Conservation (phyloP, 2,797 vertebrate genomes). For the Spinibarbus caldwelli region DNA sequence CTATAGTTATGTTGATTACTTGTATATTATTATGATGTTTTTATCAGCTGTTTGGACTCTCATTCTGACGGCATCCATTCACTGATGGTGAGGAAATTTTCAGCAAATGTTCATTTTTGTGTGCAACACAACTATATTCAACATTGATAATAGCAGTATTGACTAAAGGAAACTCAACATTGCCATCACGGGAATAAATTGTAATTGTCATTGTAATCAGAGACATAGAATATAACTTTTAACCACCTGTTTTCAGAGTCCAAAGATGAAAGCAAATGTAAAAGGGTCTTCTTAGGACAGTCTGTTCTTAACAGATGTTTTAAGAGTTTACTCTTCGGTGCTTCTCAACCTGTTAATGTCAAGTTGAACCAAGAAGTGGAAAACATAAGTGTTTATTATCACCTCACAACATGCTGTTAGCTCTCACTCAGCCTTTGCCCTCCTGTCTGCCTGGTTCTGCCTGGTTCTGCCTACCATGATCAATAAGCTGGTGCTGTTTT, state of each 20-base stretch:
- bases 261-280: background rate
- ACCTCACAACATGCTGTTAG: background rate
- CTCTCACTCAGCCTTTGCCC: background rate
- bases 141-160: background rate
- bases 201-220: background rate
- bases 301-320: constrained; percentile 8
- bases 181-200: background rate
- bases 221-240: background rate
- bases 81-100: background rate
- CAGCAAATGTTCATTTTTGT: background rate
- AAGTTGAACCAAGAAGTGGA: constrained; percentile 21
- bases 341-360: background rate
- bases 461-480: background rate
- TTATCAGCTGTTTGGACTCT: background rate
- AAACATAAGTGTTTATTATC: constrained; percentile 40
- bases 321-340: background rate
- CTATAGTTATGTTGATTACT: background rate
- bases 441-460: background rate
- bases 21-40: background rate
- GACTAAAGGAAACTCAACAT: background rate
- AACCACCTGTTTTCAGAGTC: background rate
- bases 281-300: background rate
- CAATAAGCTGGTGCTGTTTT: constrained; percentile 42
- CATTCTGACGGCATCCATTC: background rate
- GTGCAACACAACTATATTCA: background rate